Conservation (phyloP, 2,113 vertebrate species). For the Tragulus kanchil region DNA sequence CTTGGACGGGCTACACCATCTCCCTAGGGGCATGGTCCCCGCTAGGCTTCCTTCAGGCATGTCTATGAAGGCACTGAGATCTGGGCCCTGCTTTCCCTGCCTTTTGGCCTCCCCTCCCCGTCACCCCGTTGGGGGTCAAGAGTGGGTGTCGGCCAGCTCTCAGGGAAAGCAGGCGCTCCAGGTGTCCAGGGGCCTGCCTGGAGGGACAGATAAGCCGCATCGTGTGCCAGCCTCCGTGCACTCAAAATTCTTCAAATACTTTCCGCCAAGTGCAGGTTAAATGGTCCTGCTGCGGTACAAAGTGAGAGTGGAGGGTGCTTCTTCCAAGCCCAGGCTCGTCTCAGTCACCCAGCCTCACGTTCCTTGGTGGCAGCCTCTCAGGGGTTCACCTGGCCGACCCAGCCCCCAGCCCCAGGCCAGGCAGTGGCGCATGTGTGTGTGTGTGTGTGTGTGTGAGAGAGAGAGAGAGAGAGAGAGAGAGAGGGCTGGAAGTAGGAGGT, state of each 20-base stretch:
- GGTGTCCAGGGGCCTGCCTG: not conserved
- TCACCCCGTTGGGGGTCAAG: constrained; percentile 49
- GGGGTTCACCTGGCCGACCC: not conserved
- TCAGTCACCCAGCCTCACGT: not conserved
- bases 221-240: not conserved
- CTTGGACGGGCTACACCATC: not conserved
- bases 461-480: not conserved
- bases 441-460: not conserved
- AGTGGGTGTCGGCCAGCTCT: not conserved
- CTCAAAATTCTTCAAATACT: constrained; percentile 76
- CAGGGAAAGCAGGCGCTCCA: not conserved
- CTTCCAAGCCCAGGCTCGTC: not conserved
- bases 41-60: not conserved
- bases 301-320: not conserved
- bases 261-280: not conserved
- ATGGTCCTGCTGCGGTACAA: not conserved
- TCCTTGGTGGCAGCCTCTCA: not conserved
- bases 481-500: not conserved
- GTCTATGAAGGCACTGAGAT: not conserved
- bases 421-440: not conserved
- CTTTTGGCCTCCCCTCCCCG: not conserved
- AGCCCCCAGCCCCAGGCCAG: not conserved
- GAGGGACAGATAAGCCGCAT: constrained; percentile 43
- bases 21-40: not conserved
- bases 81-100: not conserved